Evolutionary conservation across 2,797 vertebrate species (phyloP).

Genomic region (Acomys russatus): DNA sequence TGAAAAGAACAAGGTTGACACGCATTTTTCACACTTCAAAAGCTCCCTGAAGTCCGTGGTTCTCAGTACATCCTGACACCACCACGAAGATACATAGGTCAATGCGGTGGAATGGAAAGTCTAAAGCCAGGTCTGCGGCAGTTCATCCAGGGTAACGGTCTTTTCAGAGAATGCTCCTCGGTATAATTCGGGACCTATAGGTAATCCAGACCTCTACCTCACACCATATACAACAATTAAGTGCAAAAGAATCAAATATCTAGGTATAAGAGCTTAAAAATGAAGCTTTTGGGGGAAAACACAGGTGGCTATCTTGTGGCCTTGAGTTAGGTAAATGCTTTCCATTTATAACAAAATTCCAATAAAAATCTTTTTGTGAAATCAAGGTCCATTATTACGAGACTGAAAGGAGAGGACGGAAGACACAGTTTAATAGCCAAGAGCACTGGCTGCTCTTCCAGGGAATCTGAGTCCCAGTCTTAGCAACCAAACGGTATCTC

Average conservation of each 20-base stretch:
- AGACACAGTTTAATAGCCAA: neutral
- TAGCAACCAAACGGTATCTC: neutral
- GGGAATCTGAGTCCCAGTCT: too few relatives aligned
- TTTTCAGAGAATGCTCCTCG: neutral
- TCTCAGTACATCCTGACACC: neutral
- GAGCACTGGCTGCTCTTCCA: neutral
- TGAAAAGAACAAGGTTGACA: conserved; percentile 35
- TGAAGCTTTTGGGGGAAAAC: neutral
- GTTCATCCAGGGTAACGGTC: neutral
- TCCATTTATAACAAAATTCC: neutral
- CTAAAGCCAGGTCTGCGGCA: neutral
- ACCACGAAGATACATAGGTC: neutral
- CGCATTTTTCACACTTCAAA: conserved; percentile 11
- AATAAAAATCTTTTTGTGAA: neutral
- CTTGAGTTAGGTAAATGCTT: neutral
- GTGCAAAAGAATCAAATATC: neutral
- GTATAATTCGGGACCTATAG: neutral
- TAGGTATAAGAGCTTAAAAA: neutral
- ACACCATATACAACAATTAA: neutral
- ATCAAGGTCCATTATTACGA: neutral
- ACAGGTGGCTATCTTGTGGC: neutral
- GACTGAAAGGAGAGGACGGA: neutral
- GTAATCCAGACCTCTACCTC: neutral
- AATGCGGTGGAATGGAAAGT: neutral
- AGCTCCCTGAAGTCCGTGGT: neutral